Base-by-base conservation (phyloP, 2,888 invertebrate genomes). In the Nomada fabriciana region DNA sequence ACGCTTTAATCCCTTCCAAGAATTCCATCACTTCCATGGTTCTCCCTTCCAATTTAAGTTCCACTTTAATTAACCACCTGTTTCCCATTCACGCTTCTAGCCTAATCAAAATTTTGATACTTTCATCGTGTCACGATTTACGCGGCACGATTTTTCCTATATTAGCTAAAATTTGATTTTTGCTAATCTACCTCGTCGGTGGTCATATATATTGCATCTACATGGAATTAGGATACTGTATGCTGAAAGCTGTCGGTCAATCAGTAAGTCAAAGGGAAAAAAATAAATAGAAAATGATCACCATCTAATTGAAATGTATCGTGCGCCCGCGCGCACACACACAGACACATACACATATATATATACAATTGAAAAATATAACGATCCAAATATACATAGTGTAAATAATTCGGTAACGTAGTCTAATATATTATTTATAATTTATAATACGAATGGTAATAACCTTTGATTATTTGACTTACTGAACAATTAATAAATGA, bases 1-100 rank as follows among this genome's bases (percentile, higher is more conserved):
- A 57, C 96, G 96, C n/a, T 96, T 96, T 93, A 97, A 96, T 94
- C 97, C 97, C 91, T 95, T 95, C 93, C 94, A 94, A 87, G 94
- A 95, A 81, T 98, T 98, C 95, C 91, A 92, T 77, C 92, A 92
- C 76, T 93, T 93, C 90, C 96, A 96, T 93, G 97, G 97, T 84
- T 97, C 97, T 93, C 98, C 98, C 94, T 99, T 98, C 96, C 98
- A 98, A 94, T 99, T 99, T 95, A 98, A 98, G 95, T 99, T 99
- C 95, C 98, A 99, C 95, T 99, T 98, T 94, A 98, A 98, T 95
- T 98, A 96, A 60, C 50, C 47, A 61, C 13, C 11, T 55, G 50
- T 18, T 63, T 65, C 25, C 42, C 57, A 73, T 9, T 74, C 18
- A 71, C 25, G 29, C 18, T 70, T 57, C 53, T 87, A 86, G 80